Evolutionary conservation across 2,797 vertebrate species (phyloP), one percentile per base, ranked within the genome.

Genomic region (Schizothorax lantsangensis): DNA sequence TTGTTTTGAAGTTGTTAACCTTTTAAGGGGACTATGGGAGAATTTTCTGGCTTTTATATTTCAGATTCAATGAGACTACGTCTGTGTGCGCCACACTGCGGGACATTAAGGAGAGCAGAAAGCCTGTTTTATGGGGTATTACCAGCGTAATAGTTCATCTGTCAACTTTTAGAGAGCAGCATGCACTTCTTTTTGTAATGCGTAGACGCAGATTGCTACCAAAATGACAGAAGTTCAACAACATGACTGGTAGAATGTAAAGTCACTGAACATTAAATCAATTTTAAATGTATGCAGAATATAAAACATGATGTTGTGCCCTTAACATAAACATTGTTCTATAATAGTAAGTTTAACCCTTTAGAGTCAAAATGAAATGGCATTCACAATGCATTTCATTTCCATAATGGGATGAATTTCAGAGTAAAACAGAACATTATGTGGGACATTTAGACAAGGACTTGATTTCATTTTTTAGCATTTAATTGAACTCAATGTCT

Each of bases 1-100:
- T 73, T 87, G 73, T 81, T 87, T 85, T 84, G 66, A 88, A 78
- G 73, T 80, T 84, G 71, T 90, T 91, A 88, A 80, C 81, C 80
- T 77, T 83, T 89, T 83, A 84, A 81, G 78, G 38, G 64, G 84
- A 77, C 75, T 47, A 64, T 33, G 69, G 9, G 68, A 77, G 72
- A 83, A 78, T 80, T 43, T 49, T 14, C 57, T 83, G 38, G 3
- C 45, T 71, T 83, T 84, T 80, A 78, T 54, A 78, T 78, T 40
- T 52, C 12, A 57, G 21, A 86, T 66, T 26, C 26, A 40, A 17
- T 64, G 52, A 71, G 78, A 77, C 66, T 84, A 71, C 54, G 71
- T 21, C 17, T 15, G 19, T 11, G 26, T 75, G 47, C 54, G n/a
- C 6, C 64, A 10, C 74, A 69, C 83, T 78, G 14, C 7, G 15